Evolutionary conservation across 2,113 vertebrate genomes (phyloP).

Genomic region (Corvus moneduloides): DNA sequence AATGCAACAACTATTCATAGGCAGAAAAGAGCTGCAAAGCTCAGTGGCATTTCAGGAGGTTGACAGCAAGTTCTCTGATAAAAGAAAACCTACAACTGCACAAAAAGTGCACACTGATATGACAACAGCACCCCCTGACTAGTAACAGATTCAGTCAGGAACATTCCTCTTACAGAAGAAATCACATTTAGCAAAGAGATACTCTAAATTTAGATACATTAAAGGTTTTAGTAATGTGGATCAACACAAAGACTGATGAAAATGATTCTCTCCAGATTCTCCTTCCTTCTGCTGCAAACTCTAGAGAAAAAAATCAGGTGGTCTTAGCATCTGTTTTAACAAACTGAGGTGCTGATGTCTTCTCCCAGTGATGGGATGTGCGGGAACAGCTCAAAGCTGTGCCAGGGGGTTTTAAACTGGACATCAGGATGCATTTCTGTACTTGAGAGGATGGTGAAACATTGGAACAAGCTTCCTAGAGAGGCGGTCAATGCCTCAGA

Average conservation of each 20-base stretch:
- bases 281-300: not conserved
- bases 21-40: slow-evolving; percentile 41
- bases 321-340: not conserved
- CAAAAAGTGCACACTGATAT: not conserved
- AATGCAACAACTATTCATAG: slow-evolving; percentile 19
- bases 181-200: not conserved
- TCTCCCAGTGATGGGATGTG: not conserved
- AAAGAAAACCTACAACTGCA: not conserved
- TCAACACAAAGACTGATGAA: not conserved
- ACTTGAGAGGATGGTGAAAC: not conserved
- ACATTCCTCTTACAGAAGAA: not conserved
- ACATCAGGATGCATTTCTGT: not conserved
- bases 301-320: not conserved
- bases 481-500: not conserved
- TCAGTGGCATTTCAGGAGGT: slow-evolving; percentile 28
- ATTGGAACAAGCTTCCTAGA: not conserved
- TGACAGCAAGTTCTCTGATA: slow-evolving; percentile 2
- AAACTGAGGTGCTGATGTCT: not conserved
- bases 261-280: not conserved
- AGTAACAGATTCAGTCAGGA: not conserved
- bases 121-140: not conserved
- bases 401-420: not conserved
- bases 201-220: not conserved
- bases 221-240: not conserved
- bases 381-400: not conserved